phyloP scores from a whole-genome alignment of 35 echinoderm and acorn worm species.

The Antedon bifida region DNA sequence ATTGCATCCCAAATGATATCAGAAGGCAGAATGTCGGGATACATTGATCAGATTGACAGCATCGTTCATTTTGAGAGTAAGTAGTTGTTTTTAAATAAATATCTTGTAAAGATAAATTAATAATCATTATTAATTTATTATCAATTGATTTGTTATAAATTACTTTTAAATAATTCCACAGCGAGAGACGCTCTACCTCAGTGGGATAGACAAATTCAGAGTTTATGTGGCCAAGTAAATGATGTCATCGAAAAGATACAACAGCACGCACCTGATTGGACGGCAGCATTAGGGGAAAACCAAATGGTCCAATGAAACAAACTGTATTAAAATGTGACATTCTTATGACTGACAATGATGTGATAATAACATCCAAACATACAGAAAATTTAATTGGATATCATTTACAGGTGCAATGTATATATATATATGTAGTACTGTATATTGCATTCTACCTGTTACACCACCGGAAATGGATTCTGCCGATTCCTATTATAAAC shows the following conservation, averaged over 20 bases:
- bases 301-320: slow-evolving; percentile 36
- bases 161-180: slow-evolving; percentile 19
- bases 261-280: slow-evolving; percentile 77
- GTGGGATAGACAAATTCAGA: slow-evolving; percentile 99
- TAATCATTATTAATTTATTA: too few species aligned
- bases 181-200: slow-evolving; percentile 78
- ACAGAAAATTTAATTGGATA: too few species aligned
- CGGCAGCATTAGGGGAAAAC: slow-evolving; percentile 44
- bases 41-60: slow-evolving; percentile 93
- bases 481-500: too few species aligned
- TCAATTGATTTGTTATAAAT: too few species aligned
- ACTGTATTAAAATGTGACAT: neutral
- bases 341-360: too few species aligned
- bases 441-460: too few species aligned
- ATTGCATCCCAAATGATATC: slow-evolving; percentile 99
- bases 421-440: too few species aligned
- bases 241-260: slow-evolving; percentile 95
- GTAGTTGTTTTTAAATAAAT: neutral
- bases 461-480: too few species aligned
- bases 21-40: slow-evolving; percentile 90
- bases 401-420: too few species aligned
- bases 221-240: slow-evolving; percentile 87
- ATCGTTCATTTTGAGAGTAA: slow-evolving; percentile 99
- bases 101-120: too few species aligned
- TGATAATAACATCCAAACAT: too few species aligned